Base-by-base conservation (phyloP, 2,888 invertebrate genomes). In the Theretra japonica region DNA sequence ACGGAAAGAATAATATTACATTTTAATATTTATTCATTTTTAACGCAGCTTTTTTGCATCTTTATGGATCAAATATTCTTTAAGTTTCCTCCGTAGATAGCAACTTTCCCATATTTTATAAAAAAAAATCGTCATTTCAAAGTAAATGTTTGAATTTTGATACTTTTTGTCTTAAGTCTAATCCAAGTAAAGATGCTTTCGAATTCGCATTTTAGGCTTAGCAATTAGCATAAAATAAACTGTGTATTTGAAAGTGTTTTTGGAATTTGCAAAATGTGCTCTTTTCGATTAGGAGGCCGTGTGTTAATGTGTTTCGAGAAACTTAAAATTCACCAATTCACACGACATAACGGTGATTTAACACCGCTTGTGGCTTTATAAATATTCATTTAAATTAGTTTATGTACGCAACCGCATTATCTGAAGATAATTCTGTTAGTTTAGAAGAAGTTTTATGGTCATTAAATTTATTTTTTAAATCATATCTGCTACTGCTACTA, bases 311-410 rank as follows among this genome's bases (percentile, higher is more conserved):
- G 5, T 21, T 65, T 65, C 3, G 48, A 15, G 65, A 65, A 65
- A 65, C 23, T 65, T 41, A 48, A 41, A 4, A 41, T 60, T 19
- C n/a, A 33, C 30, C 21, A 23, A 17, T 65, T 65, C 65, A 48
- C 65, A 65, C 65, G 65, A n/a, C 23, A 48, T 65, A 65, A 65
- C 65, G 65, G 65, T 33, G 65, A 41, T 65, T 65, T 23, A 48
- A 65, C 41, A 48, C n/a, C 65, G 23, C 23, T 17, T 65, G 41
- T 23, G 17, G 21, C 41, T 33, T 41, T 23, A 48, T 48, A 23
- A 65, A 65, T 48, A 65, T 65, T 48, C 23, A 65, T 65, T 65
- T 65, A 23, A 48, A 65, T 65, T 1, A 23, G 65, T 48, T 23
- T 65, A 41, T 65, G 48, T 48, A 48, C 33, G 65, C 41, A 6